Percentiles rank a stretch among this genome's conserved stretches.
Conservation (phyloP, 2,888 invertebrate genomes). For the Apodemia zela region DNA sequence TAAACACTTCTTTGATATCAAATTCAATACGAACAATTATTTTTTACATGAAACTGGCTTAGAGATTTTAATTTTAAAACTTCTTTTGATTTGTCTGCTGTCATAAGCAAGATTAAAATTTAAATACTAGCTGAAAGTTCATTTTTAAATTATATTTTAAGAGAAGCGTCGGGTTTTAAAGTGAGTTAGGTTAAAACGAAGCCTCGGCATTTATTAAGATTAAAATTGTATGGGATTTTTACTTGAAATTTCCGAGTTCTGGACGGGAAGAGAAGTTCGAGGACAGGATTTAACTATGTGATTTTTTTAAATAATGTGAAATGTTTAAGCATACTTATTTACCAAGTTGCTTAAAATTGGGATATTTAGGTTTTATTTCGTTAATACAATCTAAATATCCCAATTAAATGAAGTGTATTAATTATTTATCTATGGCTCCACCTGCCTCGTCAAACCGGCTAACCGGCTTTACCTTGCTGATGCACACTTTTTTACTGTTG, state of each 20-base stretch:
- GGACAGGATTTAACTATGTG: background rate
- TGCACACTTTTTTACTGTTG: too few relatives aligned
- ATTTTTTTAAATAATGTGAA: background rate
- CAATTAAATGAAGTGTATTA: too few relatives aligned
- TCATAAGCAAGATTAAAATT: background rate
- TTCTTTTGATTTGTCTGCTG: background rate
- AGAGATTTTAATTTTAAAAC: background rate
- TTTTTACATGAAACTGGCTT: background rate
- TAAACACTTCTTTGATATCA: too few relatives aligned
- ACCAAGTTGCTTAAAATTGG: too few relatives aligned
- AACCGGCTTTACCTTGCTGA: too few relatives aligned
- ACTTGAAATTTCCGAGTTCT: background rate
- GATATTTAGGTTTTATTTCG: too few relatives aligned
- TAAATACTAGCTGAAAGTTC: background rate
- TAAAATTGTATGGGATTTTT: background rate
- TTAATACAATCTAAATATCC: too few relatives aligned
- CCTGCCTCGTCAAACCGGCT: too few relatives aligned
- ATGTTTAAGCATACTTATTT: too few relatives aligned
- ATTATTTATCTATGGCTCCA: too few relatives aligned
- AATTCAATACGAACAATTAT: background rate
- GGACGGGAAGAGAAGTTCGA: too few relatives aligned
- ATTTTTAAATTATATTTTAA: conserved; percentile 1
- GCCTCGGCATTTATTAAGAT: background rate
- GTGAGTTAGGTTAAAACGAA: background rate
- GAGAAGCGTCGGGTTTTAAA: background rate